Percentiles rank a stretch among this genome's conserved stretches.
Conservation (phyloP, 2,113 vertebrate genomes). For the Chamaea fasciata region DNA sequence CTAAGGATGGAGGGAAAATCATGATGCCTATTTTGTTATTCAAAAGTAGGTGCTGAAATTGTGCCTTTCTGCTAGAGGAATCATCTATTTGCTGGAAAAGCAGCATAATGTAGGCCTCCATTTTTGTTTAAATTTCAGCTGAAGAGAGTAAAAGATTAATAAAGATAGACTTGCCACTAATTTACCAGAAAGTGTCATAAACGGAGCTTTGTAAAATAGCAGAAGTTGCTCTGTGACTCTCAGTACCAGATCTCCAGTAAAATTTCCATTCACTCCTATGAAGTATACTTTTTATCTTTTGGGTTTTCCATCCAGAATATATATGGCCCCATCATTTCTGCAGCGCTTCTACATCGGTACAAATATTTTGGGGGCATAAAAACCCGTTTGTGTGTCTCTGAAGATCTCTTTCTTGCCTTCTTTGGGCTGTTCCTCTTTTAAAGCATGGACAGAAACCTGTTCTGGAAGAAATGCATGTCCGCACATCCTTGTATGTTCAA, state of each 20-base stretch:
- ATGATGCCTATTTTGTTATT: background rate
- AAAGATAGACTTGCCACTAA: background rate
- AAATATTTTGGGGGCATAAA: background rate
- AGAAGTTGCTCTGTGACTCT: background rate
- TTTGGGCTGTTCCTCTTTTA: background rate
- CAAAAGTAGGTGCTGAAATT: background rate
- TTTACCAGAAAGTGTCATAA: background rate
- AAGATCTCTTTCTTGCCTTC: background rate
- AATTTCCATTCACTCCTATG: background rate
- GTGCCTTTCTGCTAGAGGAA: background rate
- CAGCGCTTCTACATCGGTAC: background rate
- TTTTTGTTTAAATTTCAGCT: background rate
- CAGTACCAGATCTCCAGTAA: background rate
- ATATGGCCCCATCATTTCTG: background rate
- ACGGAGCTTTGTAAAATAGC: background rate
- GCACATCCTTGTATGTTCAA: background rate
- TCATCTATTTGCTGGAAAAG: background rate
- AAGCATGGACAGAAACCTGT: background rate
- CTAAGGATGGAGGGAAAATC: background rate
- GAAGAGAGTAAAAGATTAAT: background rate
- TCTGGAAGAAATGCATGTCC: background rate
- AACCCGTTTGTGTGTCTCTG: background rate
- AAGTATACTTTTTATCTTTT: background rate
- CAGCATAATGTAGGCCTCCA: background rate
- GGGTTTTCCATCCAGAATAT: background rate